A percentile compares a stretch with the other conserved stretches of the same genome.
These are phyloP conservation scores for Gnathonemus longibarbis DNA, from an alignment of 2,113 vertebrate species.

Conservation along the genomic window DNA sequence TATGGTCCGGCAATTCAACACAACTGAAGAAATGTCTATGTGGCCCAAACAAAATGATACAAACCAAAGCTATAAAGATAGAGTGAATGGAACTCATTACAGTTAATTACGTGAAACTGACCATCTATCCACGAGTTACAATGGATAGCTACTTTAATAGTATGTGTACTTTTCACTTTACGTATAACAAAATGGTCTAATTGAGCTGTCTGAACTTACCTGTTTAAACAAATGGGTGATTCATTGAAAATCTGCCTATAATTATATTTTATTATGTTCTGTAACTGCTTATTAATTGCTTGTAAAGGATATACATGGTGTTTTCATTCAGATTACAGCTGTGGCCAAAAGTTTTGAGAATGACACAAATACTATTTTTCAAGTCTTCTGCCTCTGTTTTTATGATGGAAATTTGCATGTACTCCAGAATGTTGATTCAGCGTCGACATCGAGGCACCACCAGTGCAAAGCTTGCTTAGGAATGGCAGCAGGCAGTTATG, in stretches of 20 bases:
- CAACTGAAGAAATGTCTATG: neutral
- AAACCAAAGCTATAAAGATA: neutral
- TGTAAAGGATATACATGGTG: conserved; percentile 56
- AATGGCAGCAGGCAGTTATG: too few relatives aligned
- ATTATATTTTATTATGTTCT: conserved; percentile 61
- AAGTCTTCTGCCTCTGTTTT: too few relatives aligned
- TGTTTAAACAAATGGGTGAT: conserved; percentile 29
- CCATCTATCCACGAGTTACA: neutral
- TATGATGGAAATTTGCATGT: too few relatives aligned
- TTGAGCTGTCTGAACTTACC: neutral
- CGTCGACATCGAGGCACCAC: too few relatives aligned
- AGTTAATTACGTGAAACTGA: neutral
- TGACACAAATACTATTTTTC: too few relatives aligned
- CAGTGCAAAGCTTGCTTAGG: too few relatives aligned
- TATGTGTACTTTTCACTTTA: neutral
- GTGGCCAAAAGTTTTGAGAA: too few relatives aligned
- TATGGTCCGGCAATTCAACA: neutral
- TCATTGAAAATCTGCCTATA: conserved; percentile 41
- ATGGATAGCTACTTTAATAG: neutral
- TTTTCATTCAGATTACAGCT: conserved; percentile 54
- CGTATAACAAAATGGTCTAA: neutral
- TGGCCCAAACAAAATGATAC: neutral
- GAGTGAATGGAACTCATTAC: neutral
- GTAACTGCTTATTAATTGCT: conserved; percentile 59
- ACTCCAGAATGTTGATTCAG: too few relatives aligned